Percentiles rank a stretch among this genome's conserved stretches.
Evolutionary conservation across 2,888 invertebrate species (phyloP).

Genomic region (Napeogenes inachia): DNA sequence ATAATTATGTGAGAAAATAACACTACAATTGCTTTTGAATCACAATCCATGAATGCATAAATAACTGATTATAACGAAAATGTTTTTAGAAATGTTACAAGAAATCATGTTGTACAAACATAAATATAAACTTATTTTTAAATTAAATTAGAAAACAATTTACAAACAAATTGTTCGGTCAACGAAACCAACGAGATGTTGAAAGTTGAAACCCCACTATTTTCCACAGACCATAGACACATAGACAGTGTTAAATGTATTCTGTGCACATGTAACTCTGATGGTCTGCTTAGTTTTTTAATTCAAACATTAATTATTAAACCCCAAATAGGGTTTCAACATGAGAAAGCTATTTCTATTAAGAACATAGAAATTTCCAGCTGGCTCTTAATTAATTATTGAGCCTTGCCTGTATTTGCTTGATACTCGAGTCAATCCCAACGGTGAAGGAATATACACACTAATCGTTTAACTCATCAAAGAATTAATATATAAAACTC

Average conservation of each 20-base stretch:
- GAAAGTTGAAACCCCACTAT: conserved; percentile 40
- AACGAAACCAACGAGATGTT: conserved; percentile 67
- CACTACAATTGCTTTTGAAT: conserved; percentile 68
- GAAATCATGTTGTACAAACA: conserved; percentile 58
- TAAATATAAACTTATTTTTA: conserved; percentile 50
- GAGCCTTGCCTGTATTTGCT: too few species aligned
- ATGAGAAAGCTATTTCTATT: too few species aligned
- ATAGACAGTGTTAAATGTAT: conserved; percentile 5
- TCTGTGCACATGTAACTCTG: background rate
- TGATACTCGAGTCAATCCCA: too few species aligned
- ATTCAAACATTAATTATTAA: too few species aligned
- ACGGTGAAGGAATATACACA: too few species aligned
- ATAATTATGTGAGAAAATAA: conserved; percentile 77
- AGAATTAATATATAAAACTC: too few species aligned
- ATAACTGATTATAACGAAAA: conserved; percentile 41
- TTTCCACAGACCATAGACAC: conserved; percentile 20
- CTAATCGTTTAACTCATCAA: too few species aligned
- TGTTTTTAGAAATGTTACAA: conserved; percentile 43
- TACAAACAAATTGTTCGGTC: conserved; percentile 56
- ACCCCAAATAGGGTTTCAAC: too few species aligned
- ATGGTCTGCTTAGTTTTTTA: too few species aligned
- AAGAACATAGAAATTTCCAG: too few species aligned
- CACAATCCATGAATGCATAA: conserved; percentile 56
- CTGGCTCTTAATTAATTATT: too few species aligned
- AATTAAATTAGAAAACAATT: conserved; percentile 67